Percentiles rank a stretch among this genome's conserved stretches.
Evolutionary conservation across 2,888 invertebrate species (phyloP).

Genomic region (Limenitis camilla): DNA sequence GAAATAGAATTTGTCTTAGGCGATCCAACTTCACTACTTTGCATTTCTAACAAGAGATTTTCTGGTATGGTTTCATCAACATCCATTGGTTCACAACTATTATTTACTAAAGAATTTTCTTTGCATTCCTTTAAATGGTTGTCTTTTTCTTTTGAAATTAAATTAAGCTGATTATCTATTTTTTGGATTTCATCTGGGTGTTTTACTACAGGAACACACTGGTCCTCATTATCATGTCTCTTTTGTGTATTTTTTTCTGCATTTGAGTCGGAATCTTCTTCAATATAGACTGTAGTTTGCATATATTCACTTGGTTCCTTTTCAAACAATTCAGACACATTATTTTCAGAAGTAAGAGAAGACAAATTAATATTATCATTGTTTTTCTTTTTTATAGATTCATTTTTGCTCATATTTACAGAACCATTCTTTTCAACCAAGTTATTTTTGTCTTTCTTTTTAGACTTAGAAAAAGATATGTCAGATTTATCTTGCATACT

Average conservation of each 20-base stretch:
- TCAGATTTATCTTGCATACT: slow-evolving; percentile 11
- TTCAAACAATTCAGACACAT: slow-evolving; percentile 36
- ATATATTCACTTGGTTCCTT: slow-evolving; percentile 35
- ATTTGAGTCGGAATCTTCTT: slow-evolving; percentile 56
- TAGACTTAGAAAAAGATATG: slow-evolving; percentile 5
- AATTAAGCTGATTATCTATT: slow-evolving; percentile 1
- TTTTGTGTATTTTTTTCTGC: slow-evolving; percentile 27
- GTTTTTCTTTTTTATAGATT: slow-evolving; percentile 3
- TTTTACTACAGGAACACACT: slow-evolving; percentile 54
- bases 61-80: slow-evolving; percentile 60
- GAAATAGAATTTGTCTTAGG: slow-evolving; percentile 7
- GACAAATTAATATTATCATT: slow-evolving; percentile 3
- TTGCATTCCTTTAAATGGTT: slow-evolving; percentile 10
- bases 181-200: slow-evolving; percentile 21
- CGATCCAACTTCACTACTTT: slow-evolving; percentile 18
- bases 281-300: slow-evolving; percentile 42
- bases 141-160: slow-evolving; percentile 3
- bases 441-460: slow-evolving; percentile 11
- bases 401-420: slow-evolving; percentile 10
- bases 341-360: slow-evolving; percentile 4
- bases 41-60: slow-evolving; percentile 34
- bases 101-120: slow-evolving; percentile 23
- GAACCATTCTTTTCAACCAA: slow-evolving; percentile 9
- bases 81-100: slow-evolving; percentile 63
- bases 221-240: slow-evolving; percentile 42